These are phyloP conservation scores for Microtus ochrogaster DNA, from an alignment of 2,113 vertebrate genomes.

Conservation along the genomic window DNA sequence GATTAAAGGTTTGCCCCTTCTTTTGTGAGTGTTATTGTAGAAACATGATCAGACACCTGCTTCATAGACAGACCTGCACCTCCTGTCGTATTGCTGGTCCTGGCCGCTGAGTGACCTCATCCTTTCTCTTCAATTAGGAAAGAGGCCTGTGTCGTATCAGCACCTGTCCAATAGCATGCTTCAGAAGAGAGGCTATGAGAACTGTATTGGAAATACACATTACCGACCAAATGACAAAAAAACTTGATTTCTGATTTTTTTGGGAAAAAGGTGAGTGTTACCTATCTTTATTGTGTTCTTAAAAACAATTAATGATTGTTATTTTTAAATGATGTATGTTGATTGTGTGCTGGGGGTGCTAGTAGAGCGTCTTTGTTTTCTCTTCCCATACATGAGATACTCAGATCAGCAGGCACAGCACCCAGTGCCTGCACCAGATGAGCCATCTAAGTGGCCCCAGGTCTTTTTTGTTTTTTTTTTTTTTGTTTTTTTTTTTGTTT, in stretches of 20 bases:
- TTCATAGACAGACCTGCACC: rapidly evolving
- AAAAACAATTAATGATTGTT: neutral
- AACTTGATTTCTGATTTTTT: conserved; percentile 84
- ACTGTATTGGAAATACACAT: conserved; percentile 86
- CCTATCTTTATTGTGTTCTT: neutral
- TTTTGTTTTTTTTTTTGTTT: no score
- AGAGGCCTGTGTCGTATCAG: conserved; percentile 89
- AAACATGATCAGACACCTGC: rapidly evolving
- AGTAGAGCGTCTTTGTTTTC: neutral
- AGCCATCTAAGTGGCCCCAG: neutral
- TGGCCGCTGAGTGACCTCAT: neutral
- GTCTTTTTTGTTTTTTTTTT: no score
- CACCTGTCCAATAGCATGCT: conserved; percentile 86
- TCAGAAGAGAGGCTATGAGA: conserved; percentile 89
- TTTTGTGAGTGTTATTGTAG: neutral
- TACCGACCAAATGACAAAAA: conserved; percentile 92
- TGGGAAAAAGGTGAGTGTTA: conserved; percentile 77
- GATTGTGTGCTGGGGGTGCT: neutral
- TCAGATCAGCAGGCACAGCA: neutral
- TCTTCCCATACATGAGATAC: neutral
- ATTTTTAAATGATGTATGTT: neutral
- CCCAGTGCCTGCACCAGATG: neutral
- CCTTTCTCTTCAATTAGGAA: conserved; percentile 83
- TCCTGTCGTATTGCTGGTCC: neutral
- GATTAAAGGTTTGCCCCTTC: neutral